Evolutionary conservation across 2,797 vertebrate genomes (phyloP), one percentile per base, ranked within the genome.

Genomic region (Enteromius treurensis): DNA sequence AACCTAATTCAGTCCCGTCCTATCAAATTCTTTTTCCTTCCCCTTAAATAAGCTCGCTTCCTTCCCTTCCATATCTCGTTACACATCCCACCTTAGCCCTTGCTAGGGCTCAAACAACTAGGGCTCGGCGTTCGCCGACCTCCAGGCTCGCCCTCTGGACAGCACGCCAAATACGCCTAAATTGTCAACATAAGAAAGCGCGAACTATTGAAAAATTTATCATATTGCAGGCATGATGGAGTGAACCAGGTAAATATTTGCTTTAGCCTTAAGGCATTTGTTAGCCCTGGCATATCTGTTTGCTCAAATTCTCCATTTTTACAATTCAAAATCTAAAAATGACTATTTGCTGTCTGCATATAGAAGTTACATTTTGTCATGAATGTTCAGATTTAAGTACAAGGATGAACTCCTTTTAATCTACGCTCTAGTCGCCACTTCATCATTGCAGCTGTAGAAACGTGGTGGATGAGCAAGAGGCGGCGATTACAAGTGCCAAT

Each of bases 381-480:
- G 10, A 67, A 51, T 53, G 17, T 74, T 62, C 15, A 17, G 37
- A 80, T 60, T 55, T 34, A 15, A 29, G 13, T 10, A 47, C 10
- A 71, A 15, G 1, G 5, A 79, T 53, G 19, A 47, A 29, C 32
- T 75, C 21, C 7, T 73, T 32, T 40, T 75, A 75, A 51, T 75
- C 55, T 49, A 26, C 15, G 3, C 21, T 65, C 21, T 65, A 11
- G 75, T 40, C 7, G 55, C n/a, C 29, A 29, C 23, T 64, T 26
- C 68, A 67, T 75, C 34, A 42, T 42, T 55, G 47, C 53, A 71
- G 8, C 14, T 53, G 21, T 80, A 69, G 34, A 71, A 45, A 60
- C 23, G 2, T 40, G 10, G 23, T 45, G 5, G 29, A 60, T 26
- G 40, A 34, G 42, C 5, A 5, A 68, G 64, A 69, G 14, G 26